Evolutionary conservation across 2,888 invertebrate species (phyloP), one percentile per base, ranked within the genome.

Genomic region (Onthophagus sagittarius): DNA sequence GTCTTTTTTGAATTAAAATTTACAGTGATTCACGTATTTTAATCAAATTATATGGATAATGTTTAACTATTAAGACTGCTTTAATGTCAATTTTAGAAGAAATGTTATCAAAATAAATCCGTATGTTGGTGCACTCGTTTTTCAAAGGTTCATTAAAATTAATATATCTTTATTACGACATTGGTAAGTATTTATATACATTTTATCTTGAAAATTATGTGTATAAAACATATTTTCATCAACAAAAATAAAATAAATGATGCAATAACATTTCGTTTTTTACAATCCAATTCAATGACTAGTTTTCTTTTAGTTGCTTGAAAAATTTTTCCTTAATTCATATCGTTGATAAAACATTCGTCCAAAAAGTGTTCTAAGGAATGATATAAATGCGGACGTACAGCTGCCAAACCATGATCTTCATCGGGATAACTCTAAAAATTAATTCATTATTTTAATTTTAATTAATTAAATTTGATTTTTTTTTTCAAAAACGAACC

Each of bases 341-440:
- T 15, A 31, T 71, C 77, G 73, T 80, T 80, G 65, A 84, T 82
- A 79, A 88, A 89, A 81, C 90, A 90, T 78, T 88, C 88, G 78
- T 88, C 86, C 72, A 95, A 89, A 88, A 97, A 98, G 82, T 92
- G 91, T 84, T 96, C 95, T 82, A 98, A 85, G 0, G 93, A 93
- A 84, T 96, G 95, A 84, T 97, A 97, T 32, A 98, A 88, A 87
- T 98, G 98, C 7, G 92, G 92, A 76, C 94, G 89, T 1, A 96
- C 94, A 53, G 92, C 92, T 5, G 88, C 87, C 75, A 98, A 86
- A n/a, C 93, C 91, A 82, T 98, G 98, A 81, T 95, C 94, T 87
- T 97, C 96, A 83, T 98, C 98, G 0, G 97, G 93, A 85, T 98
- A 98, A 76, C 94, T 94, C 97, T 97, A 89, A 74, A 86, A 87